Evolutionary conservation across 2,888 invertebrate species (phyloP), one percentile per base, ranked within the genome.

Genomic region (Pachycephus smyrnensis): DNA sequence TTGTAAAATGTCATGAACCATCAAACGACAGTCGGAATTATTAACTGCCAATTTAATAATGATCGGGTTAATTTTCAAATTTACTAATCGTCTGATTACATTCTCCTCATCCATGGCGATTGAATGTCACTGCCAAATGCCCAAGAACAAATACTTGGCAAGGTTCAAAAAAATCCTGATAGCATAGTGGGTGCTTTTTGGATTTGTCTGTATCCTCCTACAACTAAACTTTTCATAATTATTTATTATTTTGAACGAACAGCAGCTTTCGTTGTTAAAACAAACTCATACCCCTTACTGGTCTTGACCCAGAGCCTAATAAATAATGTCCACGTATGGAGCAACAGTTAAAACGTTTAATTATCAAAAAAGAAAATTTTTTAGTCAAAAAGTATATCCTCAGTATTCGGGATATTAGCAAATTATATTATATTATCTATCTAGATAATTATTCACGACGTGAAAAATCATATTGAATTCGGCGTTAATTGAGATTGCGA

Each of bases 71-170:
- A 71, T 31, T 23, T 33, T 31, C 31, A 12, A 0, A 31, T 33
- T 30, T 23, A 23, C 11, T 31, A 40, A 35, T 33, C 3, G 55
- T n/a, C 35, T 40, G 9, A 81, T 83, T 81, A 78, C 77, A 78
- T 88, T 89, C 89, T 89, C 88, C 90, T 89, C 89, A 89, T 86
- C 88, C 89, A 88, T 87, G 86, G 86, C 87, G 87, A 89, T 88
- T 88, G 86, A 91, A 89, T 86, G 86, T 90, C 90, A 91, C 91
- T 91, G 91, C 91, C 91, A 89, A 90, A 91, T 90, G 83, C 87
- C 88, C 89, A 86, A 30, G 68, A 78, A 75, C 23, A 23, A 55
- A 55, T 55, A 55, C 55, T 23, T 55, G 55, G 23, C 55, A 23
- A 55, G 23, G 55, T 23, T 23, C 1, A 0, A 55, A 55, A 55